Evolutionary conservation across 2,113 vertebrate genomes (phyloP).

Genomic region (Psilopogon haemacephalus): DNA sequence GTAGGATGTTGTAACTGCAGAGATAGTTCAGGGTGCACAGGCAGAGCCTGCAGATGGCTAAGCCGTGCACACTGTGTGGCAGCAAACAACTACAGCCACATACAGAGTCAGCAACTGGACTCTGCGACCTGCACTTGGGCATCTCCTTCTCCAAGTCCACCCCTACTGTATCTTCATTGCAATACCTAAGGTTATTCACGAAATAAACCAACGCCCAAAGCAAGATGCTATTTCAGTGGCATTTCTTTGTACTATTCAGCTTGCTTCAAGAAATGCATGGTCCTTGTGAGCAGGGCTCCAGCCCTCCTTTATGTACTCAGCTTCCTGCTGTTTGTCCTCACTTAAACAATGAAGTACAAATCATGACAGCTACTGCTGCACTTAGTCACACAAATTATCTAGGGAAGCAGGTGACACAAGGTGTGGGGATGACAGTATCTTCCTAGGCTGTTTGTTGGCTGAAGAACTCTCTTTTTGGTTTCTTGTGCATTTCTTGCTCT

Average conservation of each 20-base stretch:
- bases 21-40: accelerated
- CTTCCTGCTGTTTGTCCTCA: not conserved
- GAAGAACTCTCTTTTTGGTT: not conserved
- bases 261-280: not conserved
- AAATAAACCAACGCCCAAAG: not conserved
- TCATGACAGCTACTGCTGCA: not conserved
- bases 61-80: accelerated
- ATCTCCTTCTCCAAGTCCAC: not conserved
- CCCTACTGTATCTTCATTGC: not conserved
- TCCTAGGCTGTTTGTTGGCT: not conserved
- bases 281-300: not conserved
- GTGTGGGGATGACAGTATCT: not conserved
- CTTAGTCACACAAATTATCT: not conserved
- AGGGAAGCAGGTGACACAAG: not conserved
- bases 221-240: not conserved
- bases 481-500: not conserved
- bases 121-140: not conserved
- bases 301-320: not conserved
- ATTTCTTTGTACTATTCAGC: not conserved
- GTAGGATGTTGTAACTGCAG: not conserved
- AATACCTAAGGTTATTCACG: not conserved
- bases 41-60: not conserved
- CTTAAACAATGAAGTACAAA: not conserved
- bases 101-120: not conserved
- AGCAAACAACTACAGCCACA: not conserved